phyloP scores from a whole-genome alignment of 2,797 vertebrate genomes.

The Sandelia bainsii region DNA sequence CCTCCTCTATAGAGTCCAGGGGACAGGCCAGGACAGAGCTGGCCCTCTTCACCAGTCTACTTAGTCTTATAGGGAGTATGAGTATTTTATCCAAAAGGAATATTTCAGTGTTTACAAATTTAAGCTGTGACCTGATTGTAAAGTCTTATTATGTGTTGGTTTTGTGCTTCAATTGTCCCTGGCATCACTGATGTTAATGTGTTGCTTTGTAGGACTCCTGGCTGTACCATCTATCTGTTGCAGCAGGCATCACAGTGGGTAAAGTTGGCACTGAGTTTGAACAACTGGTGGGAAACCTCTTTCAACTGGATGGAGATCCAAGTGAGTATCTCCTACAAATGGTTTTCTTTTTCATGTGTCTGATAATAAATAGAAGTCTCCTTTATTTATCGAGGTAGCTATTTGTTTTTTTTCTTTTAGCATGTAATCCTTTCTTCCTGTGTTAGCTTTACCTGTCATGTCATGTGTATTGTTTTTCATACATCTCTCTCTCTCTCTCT shows the following conservation, averaged over 20 bases:
- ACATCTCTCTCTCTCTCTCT: neutral
- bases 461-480: neutral
- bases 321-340: slow-evolving; percentile 82
- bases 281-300: slow-evolving; percentile 92
- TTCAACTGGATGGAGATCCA: slow-evolving; percentile 89
- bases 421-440: neutral
- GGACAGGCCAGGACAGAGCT: too few relatives aligned
- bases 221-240: slow-evolving; percentile 95
- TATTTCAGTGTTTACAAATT: too few relatives aligned
- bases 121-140: neutral
- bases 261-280: slow-evolving; percentile 97
- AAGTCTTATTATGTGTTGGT: neutral
- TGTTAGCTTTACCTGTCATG: too few relatives aligned
- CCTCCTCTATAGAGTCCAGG: too few relatives aligned
- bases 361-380: neutral
- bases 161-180: too few relatives aligned
- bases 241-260: slow-evolving; percentile 88
- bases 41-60: too few relatives aligned
- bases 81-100: too few relatives aligned
- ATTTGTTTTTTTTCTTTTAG: too few relatives aligned
- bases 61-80: too few relatives aligned
- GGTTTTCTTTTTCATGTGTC: neutral
- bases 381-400: neutral
- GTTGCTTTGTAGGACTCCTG: slow-evolving; percentile 87
- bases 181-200: neutral